Conservation (phyloP, 92 coral and sea anemone species). For the Nematostella vectensis region DNA sequence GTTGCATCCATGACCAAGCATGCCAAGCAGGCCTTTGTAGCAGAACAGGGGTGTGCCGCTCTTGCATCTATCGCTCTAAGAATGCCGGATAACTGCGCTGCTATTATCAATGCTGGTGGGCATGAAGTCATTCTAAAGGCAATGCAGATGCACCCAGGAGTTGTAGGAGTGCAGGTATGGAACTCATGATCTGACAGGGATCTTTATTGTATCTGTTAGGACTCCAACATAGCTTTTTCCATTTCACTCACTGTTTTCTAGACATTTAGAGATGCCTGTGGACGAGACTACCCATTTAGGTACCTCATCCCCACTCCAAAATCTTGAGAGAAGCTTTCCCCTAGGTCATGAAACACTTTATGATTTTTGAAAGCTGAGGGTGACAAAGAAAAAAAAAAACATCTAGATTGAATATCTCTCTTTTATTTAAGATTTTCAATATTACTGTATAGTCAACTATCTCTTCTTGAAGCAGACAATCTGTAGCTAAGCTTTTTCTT, state of each 20-base stretch:
- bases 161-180: slow-evolving; percentile 58
- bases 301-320: too few relatives aligned
- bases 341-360: too few relatives aligned
- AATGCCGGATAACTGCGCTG: slow-evolving; percentile 51
- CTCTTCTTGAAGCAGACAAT: too few relatives aligned
- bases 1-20: slow-evolving; percentile 74
- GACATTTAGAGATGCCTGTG: slow-evolving; percentile 1
- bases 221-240: neutral
- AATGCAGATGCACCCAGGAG: slow-evolving; percentile 61
- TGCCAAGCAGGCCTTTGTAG: slow-evolving; percentile 65
- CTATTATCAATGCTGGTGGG: slow-evolving; percentile 70
- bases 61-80: slow-evolving; percentile 72
- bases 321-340: too few relatives aligned
- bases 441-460: too few relatives aligned
- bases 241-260: neutral
- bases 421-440: too few relatives aligned
- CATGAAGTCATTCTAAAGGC: slow-evolving; percentile 69
- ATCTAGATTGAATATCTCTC: too few relatives aligned
- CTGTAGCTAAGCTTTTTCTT: too few relatives aligned
- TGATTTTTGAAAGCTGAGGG: too few relatives aligned
- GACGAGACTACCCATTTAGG: too few relatives aligned
- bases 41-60: slow-evolving; percentile 85
- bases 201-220: neutral
- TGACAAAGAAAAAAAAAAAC: too few relatives aligned
- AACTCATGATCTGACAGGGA: too few relatives aligned